Evolutionary conservation across 2,113 vertebrate species (phyloP), one percentile per base, ranked within the genome.

Genomic region (Greenwoodochromis staneri): DNA sequence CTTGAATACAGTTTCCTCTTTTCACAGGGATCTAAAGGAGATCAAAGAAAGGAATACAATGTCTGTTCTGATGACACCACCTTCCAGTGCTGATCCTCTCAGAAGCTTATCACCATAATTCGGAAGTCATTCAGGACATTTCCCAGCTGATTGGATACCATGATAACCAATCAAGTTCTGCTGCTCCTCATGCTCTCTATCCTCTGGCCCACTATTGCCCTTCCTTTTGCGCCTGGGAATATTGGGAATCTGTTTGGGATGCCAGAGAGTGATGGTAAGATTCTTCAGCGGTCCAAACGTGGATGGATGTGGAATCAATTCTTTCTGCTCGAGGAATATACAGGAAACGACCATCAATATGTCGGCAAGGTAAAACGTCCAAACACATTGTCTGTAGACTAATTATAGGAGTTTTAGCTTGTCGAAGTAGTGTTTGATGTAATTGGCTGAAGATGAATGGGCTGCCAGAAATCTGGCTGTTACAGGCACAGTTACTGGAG

Each of bases 261-360:
- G 88, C 83, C 94, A 17, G 96, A 97, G 83, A 95, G 95, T 36
- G 96, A 96, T 19, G 96, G 96, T 73, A 96, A 95, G 96, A 92
- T 96, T 42, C 96, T 99, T 7, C 97, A 97, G 76, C 98, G 99
- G 11, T 96, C 96, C 94, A 99, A 99, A 85, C 97, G 99, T 27
- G 98, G 98, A 85, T 99, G 99, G 99, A 99, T 99, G 99, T 99
- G 99, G 99, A 99, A 99, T 96, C 98, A 99, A 88, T 99, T 99
- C 97, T 99, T 99, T 96, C 96, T 99, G 91, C 95, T 99, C 76
- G 99, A 99, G 93, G 99, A 99, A 88, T 99, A 99, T 87, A 97
- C 97, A 14, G 99, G 99, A 86, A 97, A 96, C 17, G 98, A 99
- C 88, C 98, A 98, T 84, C 99, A 99, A 82, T 99, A 99, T 1